Base-by-base conservation (phyloP, 2,113 vertebrate genomes). In the Thamnaconus septentrionalis region DNA sequence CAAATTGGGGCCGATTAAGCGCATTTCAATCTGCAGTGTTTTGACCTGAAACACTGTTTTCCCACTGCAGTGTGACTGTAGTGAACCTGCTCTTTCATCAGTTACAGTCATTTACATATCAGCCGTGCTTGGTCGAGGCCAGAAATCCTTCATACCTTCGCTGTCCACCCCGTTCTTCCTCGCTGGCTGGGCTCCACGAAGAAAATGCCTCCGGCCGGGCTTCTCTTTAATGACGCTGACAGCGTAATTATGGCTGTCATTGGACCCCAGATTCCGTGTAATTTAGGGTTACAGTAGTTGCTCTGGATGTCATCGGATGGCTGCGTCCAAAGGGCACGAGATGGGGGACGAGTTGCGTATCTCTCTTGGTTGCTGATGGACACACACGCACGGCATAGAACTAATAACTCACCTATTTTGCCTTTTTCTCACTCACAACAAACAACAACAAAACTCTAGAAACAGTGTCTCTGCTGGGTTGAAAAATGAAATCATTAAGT, bases 211-310 rank as follows among this genome's bases (percentile, higher is more conserved):
- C 61, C 71, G n/a, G 55, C 77, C 73, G 45, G 84, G 72, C 81
- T 65, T 75, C 48, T 12, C 82, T 89, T 71, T 86, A 85, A 90
- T 91, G 78, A 88, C 83, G 71, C 52, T 70, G 80, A 85, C 65
- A 43, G 76, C 90, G 62, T 90, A 91, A 92, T 92, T 91, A 90
- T 74, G 72, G 76, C 81, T 83, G 82, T 85, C 90, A 87, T 83
- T 89, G 76, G 88, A 73, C 76, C 70, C 66, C 65, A 43, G 76
- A 78, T 84, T 81, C 84, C 57, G 70, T 93, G 76, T 90, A 90
- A 90, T 92, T 91, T 89, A 76, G 83, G 81, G 87, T 88, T 86
- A 66, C 72, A 85, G 81, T 43, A 59, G 81, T 76, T 48, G 10
- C 78, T 72, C 80, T 45, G 72, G 72, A 84, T 86, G 76, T 83